Percentiles rank a stretch among this genome's conserved stretches.
These are phyloP conservation scores for Scylla paramamosain DNA, from an alignment of 1,140 invertebrate species.

Conservation along the genomic window DNA sequence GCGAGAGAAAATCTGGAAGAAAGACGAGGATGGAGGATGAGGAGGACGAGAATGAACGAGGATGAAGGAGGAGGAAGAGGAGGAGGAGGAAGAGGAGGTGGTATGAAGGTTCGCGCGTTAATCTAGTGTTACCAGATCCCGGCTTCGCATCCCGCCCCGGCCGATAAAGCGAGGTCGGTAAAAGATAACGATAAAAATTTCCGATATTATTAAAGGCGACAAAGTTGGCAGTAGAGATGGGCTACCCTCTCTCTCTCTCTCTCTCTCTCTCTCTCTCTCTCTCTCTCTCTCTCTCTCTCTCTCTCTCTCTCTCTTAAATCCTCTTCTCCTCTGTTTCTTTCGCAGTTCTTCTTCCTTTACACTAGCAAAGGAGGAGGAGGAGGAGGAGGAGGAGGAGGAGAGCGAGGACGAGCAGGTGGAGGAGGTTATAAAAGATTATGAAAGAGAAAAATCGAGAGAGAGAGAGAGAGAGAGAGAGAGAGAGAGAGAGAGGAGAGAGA, in stretches of 20 bases:
- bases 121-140: too few species aligned
- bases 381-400: not conserved
- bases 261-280: not conserved
- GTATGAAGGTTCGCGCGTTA: too few species aligned
- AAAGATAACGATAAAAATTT: too few species aligned
- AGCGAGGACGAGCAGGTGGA: not conserved
- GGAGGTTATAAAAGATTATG: not conserved
- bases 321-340: not conserved
- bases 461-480: slow-evolving; percentile 29
- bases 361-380: not conserved
- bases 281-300: not conserved
- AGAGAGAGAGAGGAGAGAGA: slow-evolving; percentile 28
- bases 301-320: not conserved
- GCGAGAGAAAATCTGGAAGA: too few species aligned
- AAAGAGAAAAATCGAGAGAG: not conserved
- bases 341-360: not conserved
- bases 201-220: too few species aligned
- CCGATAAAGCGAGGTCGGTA: too few species aligned
- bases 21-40: too few species aligned
- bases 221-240: too few species aligned
- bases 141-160: too few species aligned
- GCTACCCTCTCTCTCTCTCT: not conserved
- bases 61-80: too few species aligned
- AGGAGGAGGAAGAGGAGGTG: too few species aligned
- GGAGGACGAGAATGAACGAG: too few species aligned